Conservation (phyloP, 2,113 vertebrate species). For the Pelodiscus sinensis region DNA sequence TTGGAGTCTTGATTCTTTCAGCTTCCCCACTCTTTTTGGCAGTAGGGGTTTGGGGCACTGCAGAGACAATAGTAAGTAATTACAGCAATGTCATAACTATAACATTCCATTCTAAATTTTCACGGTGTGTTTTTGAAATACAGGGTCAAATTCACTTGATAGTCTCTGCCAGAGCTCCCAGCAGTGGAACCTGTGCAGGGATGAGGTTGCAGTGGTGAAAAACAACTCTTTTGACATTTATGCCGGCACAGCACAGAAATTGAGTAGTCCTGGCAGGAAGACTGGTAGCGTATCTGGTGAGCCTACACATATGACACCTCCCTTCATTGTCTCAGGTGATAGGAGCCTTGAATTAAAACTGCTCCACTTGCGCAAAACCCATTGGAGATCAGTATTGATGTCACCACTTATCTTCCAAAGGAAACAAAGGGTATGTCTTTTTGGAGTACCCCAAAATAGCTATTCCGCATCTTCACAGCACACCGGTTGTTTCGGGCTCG, state of each 20-base stretch:
- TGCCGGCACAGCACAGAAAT: neutral
- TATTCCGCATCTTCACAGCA: no score
- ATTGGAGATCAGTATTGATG: neutral
- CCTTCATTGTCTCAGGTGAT: neutral
- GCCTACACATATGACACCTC: neutral
- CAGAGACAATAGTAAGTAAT: neutral
- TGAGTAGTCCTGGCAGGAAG: neutral
- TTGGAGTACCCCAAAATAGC: no score
- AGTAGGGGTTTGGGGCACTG: neutral
- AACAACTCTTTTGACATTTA: neutral
- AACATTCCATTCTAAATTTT: neutral
- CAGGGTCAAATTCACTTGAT: neutral
- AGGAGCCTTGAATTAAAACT: neutral
- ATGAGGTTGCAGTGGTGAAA: neutral
- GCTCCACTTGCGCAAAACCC: neutral
- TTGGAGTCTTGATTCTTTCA: constrained; percentile 11
- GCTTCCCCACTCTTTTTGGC: neutral
- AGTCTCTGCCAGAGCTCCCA: neutral
- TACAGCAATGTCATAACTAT: neutral
- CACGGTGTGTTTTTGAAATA: neutral
- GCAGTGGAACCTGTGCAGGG: neutral
- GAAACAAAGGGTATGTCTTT: no score
- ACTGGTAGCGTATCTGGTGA: neutral
- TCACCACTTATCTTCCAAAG: neutral
- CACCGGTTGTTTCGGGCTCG: no score